Evolutionary conservation across 2,888 invertebrate genomes (phyloP), one percentile per base, ranked within the genome.

Genomic region (Embidobia sp.): DNA sequence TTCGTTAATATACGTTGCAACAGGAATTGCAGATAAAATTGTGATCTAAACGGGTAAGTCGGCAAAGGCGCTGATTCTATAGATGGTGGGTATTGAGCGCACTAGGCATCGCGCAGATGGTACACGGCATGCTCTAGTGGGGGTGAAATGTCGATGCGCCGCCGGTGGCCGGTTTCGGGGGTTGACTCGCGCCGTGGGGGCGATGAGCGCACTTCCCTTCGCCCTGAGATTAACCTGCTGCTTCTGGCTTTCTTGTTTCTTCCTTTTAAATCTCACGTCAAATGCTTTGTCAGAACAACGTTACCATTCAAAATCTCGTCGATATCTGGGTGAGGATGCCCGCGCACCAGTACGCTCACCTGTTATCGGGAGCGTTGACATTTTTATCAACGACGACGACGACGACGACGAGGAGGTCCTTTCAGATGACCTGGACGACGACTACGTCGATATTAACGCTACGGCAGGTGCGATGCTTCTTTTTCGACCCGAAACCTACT

Each of bases 181-280:
- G 87, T 86, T 86, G 88, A 87, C 86, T 87, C 87, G 86, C 88
- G 89, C 89, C 89, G 87, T 86, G 87, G 87, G 87, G 88, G 89
- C 88, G 89, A 88, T 89, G 89, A 88, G 89, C 87, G 87, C 85
- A 84, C 83, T 87, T 87, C 87, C 87, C 85, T 86, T 86, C 85
- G 88, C 85, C 87, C 87, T 87, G 86, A 87, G 85, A 88, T 85
- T 86, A 83, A 86, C 85, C 84, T 84, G 83, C 82, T 82, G 82
- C 83, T 85, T 82, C 85, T 87, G 84, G 85, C 85, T 90, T 79
- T 87, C 87, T 84, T 87, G 86, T 81, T 85, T 89, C 81, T 82
- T 88, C 81, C 83, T 85, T 81, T 80, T 86, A 79, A 82, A 83
- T 74, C 72, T 72, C 35, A 66, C 79, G 40, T 59, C 72, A 19